Base-by-base conservation (phyloP, 2,113 vertebrate genomes). In the Paramormyrops kingsleyae region DNA sequence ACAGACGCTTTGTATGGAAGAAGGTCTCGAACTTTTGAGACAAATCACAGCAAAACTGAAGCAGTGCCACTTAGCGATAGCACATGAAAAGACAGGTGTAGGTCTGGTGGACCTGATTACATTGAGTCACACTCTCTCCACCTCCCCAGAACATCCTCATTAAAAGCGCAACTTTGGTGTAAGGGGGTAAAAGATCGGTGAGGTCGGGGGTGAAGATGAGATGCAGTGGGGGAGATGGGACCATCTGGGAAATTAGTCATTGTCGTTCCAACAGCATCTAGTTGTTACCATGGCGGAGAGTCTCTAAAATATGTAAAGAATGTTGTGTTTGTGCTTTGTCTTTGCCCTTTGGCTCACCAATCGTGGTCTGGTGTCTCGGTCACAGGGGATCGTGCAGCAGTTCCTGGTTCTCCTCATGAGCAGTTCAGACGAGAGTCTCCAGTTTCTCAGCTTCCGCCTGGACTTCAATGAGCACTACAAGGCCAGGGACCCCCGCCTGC, bases 401-500 rank as follows among this genome's bases (percentile, higher is more conserved):
- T 99, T 99, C 93, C 92, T 99, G 94, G 97, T 99, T 92, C 91
- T 98, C 89, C 94, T 99, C 92, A 98, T 97, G 59, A 97, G 97
- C 89, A 98, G 97, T 90, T 91, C 97, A 0, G 98, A 99, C 0
- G 97, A 99, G 93, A 99, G 97, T 88, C 97, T 99, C 24, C 97
- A 95, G 47, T 99, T 99, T 95, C 97, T 99, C 77, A 99, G 98
- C 96, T 99, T 99, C 92, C 94, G 98, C n/a, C 93, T 99, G 93
- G 98, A 99, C 95, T 99, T 99, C 93, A 99, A 97, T 0, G 98
- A 99, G 87, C 97, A 98, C 92, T 99, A 99, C 92, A 97, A 97
- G 92, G 97, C 97, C 46, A 92, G 97, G 77, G 97, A 99, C 92
- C 98, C 98, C 0, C 94, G 97, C 59, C 97, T 99, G 91, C 96